Conservation (phyloP, 2,797 vertebrate species). For the Sebastes trivittatus region DNA sequence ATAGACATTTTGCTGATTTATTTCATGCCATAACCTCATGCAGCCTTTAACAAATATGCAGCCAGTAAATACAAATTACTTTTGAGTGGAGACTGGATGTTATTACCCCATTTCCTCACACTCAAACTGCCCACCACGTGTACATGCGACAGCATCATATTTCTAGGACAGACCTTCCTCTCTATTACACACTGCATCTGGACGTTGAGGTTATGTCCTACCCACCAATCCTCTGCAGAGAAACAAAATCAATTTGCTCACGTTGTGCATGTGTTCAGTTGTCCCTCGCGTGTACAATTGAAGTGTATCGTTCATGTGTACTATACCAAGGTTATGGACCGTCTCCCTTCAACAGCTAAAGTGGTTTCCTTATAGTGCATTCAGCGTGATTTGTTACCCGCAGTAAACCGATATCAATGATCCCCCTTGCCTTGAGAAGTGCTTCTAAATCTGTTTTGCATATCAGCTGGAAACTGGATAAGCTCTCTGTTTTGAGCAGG, state of each 20-base stretch:
- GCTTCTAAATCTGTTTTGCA: constrained; percentile 34
- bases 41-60: constrained; percentile 3
- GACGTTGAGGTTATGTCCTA: constrained; percentile 31
- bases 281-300: constrained; percentile 33
- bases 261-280: constrained; percentile 19
- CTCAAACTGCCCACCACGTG: background rate
- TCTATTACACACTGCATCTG: constrained; percentile 15
- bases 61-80: constrained; percentile 2
- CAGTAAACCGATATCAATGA: constrained; percentile 16
- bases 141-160: constrained; percentile 12
- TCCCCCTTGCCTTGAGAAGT: constrained; percentile 3
- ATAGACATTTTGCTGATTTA: background rate
- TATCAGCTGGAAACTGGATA: constrained; percentile 30
- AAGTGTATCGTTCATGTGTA: constrained; percentile 39
- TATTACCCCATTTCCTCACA: background rate
- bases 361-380: constrained; percentile 22
- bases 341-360: constrained; percentile 22
- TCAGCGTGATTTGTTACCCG: constrained; percentile 32
- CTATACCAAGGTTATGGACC: constrained; percentile 33
- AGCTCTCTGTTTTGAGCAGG: constrained; percentile 34
- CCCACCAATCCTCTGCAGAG: constrained; percentile 19
- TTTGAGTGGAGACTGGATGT: background rate
- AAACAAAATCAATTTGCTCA: constrained; percentile 52
- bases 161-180: constrained; percentile 6
- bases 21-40: constrained; percentile 9